Evolutionary conservation across 2,888 invertebrate species (phyloP).

Genomic region (Tetragnatha montana): DNA sequence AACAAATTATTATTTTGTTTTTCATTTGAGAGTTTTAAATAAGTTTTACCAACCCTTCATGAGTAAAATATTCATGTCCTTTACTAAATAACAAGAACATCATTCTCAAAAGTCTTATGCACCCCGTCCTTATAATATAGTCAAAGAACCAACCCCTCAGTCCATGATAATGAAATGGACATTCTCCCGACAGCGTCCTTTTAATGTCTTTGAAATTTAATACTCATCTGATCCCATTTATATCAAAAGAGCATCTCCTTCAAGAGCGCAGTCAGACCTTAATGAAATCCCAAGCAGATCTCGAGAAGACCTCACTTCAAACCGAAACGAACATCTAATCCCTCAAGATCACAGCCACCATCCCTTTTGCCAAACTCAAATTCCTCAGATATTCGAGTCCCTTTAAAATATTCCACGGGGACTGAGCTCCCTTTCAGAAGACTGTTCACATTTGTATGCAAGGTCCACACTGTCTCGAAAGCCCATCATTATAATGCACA

Average conservation of each 20-base stretch:
- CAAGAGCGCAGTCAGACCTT: background rate
- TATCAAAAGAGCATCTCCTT: background rate
- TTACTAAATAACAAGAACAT: no score
- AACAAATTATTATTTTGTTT: no score
- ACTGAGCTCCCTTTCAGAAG: background rate
- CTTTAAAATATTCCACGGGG: background rate
- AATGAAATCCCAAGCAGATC: background rate
- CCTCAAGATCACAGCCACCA: background rate
- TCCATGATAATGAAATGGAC: background rate
- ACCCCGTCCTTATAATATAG: background rate
- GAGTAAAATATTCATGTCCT: no score
- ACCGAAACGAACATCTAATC: background rate
- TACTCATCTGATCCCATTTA: background rate
- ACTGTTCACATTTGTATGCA: background rate
- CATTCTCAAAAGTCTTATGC: background rate
- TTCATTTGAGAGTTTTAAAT: no score
- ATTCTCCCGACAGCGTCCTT: background rate
- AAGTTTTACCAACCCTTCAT: no score
- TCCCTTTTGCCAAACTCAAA: background rate
- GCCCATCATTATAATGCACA: background rate
- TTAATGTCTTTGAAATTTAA: background rate
- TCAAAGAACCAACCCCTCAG: background rate
- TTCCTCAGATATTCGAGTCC: background rate
- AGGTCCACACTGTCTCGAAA: background rate
- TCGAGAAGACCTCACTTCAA: background rate